Percentiles rank a stretch among this genome's conserved stretches.
These are phyloP conservation scores for Brachionus koreanus DNA, from an alignment of 1,140 invertebrate genomes.

Conservation along the genomic window DNA sequence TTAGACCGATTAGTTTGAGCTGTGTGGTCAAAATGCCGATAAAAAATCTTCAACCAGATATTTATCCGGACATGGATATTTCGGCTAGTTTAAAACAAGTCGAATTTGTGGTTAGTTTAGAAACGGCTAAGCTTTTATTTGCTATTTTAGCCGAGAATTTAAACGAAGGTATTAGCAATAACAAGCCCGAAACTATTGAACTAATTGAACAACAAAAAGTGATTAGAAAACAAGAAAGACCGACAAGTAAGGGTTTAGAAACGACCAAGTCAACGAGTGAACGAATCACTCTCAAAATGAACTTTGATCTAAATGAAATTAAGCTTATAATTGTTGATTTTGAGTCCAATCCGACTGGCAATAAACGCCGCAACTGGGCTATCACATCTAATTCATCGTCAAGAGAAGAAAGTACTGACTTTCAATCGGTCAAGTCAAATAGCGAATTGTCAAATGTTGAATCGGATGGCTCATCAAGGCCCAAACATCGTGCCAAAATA, in stretches of 20 bases:
- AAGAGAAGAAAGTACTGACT: conserved; percentile 33
- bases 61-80: background rate
- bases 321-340: conserved; percentile 24
- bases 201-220: background rate
- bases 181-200: background rate
- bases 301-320: conserved; percentile 14
- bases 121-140: conserved; percentile 12
- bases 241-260: background rate
- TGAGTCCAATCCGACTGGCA: background rate
- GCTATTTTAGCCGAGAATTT: conserved; percentile 39
- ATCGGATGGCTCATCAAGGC: conserved; percentile 66
- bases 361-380: background rate
- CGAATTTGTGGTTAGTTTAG: background rate
- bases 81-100: background rate
- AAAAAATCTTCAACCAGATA: background rate
- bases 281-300: background rate
- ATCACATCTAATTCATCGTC: background rate
- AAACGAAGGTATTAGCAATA: conserved; percentile 11
- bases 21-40: background rate
- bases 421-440: conserved; percentile 48
- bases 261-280: background rate
- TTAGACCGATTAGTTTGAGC: background rate
- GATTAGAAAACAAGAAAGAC: background rate
- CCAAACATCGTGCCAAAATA: conserved; percentile 9
- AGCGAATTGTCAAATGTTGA: conserved; percentile 58